These are phyloP conservation scores for Pardalotus punctatus DNA, from an alignment of 2,113 vertebrate genomes.

Conservation along the genomic window DNA sequence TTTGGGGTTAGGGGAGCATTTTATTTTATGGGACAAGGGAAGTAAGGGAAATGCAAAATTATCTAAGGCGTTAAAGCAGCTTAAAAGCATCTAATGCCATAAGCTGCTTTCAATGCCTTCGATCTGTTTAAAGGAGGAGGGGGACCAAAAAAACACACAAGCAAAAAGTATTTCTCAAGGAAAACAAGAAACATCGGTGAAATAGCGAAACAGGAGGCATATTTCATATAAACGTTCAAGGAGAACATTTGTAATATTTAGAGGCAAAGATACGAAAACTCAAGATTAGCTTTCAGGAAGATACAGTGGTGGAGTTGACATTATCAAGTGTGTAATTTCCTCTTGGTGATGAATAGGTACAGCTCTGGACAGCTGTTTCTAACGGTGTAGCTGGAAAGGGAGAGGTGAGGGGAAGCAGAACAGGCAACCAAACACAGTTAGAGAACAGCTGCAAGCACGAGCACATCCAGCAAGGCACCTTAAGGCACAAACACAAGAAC, in stretches of 20 bases:
- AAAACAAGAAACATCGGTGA: not conserved
- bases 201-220: not conserved
- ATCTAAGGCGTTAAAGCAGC: not conserved
- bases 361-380: not conserved
- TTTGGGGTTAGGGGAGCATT: not conserved
- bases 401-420: not conserved
- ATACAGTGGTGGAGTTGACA: fast-evolving
- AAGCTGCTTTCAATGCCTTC: not conserved
- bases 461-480: not conserved
- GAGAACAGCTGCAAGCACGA: not conserved
- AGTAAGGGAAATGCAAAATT: not conserved
- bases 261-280: not conserved
- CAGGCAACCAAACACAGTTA: not conserved
- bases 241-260: not conserved
- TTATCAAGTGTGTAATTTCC: not conserved
- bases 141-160: not conserved
- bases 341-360: not conserved
- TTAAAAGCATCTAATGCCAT: not conserved
- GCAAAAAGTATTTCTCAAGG: not conserved
- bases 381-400: not conserved
- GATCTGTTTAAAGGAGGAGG: not conserved
- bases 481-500: not conserved
- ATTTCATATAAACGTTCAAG: not conserved
- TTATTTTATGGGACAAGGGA: not conserved
- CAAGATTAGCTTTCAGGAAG: not conserved